A percentile compares a stretch with the other conserved stretches of the same genome.
These are phyloP conservation scores for Litoditis marina DNA, from an alignment of 2,888 invertebrate genomes.

Conservation along the genomic window DNA sequence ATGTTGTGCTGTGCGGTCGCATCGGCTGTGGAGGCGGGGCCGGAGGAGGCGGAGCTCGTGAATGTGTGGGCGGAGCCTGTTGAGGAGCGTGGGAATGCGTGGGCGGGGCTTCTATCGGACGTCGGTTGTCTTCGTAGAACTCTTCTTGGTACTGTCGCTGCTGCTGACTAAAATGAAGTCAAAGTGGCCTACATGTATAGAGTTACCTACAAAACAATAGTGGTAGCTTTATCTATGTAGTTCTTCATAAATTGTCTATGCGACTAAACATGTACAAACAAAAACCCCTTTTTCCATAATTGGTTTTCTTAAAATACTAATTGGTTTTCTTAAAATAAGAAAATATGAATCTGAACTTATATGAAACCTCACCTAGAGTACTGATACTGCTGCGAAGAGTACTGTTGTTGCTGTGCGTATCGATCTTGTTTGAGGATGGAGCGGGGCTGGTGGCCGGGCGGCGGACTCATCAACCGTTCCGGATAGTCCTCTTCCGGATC, in stretches of 20 bases:
- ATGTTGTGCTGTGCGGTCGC: conserved; percentile 25
- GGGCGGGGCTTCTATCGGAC: conserved; percentile 7
- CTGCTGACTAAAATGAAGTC: too few relatives aligned
- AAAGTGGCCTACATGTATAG: too few relatives aligned
- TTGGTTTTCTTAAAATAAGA: conserved; percentile 11
- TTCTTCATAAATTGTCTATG: too few relatives aligned
- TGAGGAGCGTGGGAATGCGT: conserved; percentile 15
- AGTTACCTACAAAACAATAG: too few relatives aligned
- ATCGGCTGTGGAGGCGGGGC: conserved; percentile 29
- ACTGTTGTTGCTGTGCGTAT: conserved; percentile 13
- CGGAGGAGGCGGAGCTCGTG: conserved; percentile 2
- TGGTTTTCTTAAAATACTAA: too few relatives aligned
- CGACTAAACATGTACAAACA: too few relatives aligned
- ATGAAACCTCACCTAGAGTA: too few relatives aligned
- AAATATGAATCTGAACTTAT: too few relatives aligned
- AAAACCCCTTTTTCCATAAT: too few relatives aligned
- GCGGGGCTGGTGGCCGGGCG: conserved; percentile 38
- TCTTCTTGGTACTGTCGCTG: too few relatives aligned
- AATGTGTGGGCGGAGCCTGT: neutral
- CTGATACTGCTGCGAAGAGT: conserved; percentile 2
- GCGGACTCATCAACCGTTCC: conserved; percentile 53
- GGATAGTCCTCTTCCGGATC: conserved; percentile 46
- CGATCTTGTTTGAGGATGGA: conserved; percentile 33
- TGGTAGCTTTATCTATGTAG: too few relatives aligned
- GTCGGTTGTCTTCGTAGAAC: neutral